These are phyloP conservation scores for Parnassius apollo DNA, from an alignment of 2,888 invertebrate species.

Conservation along the genomic window DNA sequence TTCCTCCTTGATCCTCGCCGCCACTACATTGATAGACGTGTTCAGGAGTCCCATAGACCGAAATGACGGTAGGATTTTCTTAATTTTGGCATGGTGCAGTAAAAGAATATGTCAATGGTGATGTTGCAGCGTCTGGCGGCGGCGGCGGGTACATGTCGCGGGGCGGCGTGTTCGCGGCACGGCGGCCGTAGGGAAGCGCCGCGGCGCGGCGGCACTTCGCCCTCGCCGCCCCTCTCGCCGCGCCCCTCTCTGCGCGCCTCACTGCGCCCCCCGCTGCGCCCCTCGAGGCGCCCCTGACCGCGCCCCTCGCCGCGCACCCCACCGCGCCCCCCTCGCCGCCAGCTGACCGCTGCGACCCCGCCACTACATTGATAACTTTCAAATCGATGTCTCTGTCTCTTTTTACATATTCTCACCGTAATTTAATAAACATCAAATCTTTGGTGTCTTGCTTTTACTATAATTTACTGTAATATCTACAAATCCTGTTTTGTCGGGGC, in stretches of 20 bases:
- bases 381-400: slow-evolving; percentile 22
- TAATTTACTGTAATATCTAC: too few species aligned
- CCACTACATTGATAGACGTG: too few species aligned
- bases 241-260: slow-evolving; percentile 20
- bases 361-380: neutral
- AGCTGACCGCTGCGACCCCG: slow-evolving; percentile 28
- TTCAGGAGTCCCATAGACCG: too few species aligned
- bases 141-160: slow-evolving; percentile 38
- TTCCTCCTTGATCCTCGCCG: too few species aligned
- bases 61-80: too few species aligned
- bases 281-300: neutral
- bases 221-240: slow-evolving; percentile 28
- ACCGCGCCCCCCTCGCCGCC: slow-evolving; percentile 28
- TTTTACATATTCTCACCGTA: neutral
- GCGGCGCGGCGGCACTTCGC: slow-evolving; percentile 46
- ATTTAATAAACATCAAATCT: neutral
- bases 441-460: neutral
- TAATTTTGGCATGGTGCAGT: too few species aligned
- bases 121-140: slow-evolving; percentile 35
- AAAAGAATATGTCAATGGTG: neutral
- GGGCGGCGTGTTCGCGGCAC: slow-evolving; percentile 43
- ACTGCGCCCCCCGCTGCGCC: slow-evolving; percentile 14
- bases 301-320: slow-evolving; percentile 30
- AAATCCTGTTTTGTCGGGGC: too few species aligned
- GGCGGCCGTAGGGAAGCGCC: slow-evolving; percentile 61